Evolutionary conservation across 1,140 invertebrate genomes (phyloP), one percentile per base, ranked within the genome.

Genomic region (Oppia nitens): DNA sequence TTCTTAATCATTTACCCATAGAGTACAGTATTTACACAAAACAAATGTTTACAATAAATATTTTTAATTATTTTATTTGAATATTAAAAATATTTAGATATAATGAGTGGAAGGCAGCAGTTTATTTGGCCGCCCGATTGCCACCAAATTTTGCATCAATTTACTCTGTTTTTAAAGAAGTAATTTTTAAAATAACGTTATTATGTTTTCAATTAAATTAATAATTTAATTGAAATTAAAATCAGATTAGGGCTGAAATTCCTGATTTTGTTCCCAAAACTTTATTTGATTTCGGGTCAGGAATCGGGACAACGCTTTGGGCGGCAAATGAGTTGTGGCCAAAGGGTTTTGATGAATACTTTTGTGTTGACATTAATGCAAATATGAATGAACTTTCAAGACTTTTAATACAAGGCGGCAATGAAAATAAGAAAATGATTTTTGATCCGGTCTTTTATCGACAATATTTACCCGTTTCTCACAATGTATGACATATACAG

Each of bases 251-350:
- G 53, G 24, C 32, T 23, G 71, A 77, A 26, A 74, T 83, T 68
- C 72, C 74, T 49, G 62, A 79, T n/a, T 94, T 86, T 69, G 71
- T 73, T 49, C 89, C 89, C 0, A 72, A 73, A 60, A 81, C 80
- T 57, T 75, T 89, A 56, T 84, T 90, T 68, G 89, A 94, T 72
- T 92, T 90, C 74, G 90, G 90, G 4, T 91, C 88, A 50, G 90
- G 89, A 17, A 70, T 88, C 49, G 89, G 88, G 2, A 84, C 85
- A 27, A 82, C 79, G 0, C 79, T 81, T 40, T 93, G 89, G 83
- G 86, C 83, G 24, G 79, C 82, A 3, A 80, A 81, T 62, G 68
- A 74, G 11, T 73, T 77, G 24, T 93, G 87, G 87, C 68, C 73
- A 4, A 72, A 78, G 17, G 72, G 77, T 45, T 74, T 92, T 17